A percentile compares a stretch with the other conserved stretches of the same genome.
These are phyloP conservation scores for Hyalella azteca DNA, from an alignment of 2,888 invertebrate species.

Conservation along the genomic window DNA sequence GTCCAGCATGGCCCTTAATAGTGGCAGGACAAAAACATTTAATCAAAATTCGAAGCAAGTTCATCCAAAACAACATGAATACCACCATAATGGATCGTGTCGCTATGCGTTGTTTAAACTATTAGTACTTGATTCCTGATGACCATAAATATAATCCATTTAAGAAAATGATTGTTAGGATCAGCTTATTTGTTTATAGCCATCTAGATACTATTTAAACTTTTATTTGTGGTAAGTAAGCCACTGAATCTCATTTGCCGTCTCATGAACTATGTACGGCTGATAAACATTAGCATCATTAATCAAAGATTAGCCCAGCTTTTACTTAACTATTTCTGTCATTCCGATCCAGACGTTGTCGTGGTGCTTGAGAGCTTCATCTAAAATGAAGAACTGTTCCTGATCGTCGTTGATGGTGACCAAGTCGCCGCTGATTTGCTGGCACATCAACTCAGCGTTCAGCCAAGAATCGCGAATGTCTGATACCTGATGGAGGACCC, in stretches of 20 bases:
- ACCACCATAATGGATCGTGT: no score
- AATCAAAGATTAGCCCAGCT: neutral
- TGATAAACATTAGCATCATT: neutral
- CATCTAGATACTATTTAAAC: neutral
- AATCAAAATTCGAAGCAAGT: no score
- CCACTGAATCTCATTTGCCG: neutral
- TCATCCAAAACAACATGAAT: no score
- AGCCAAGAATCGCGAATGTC: neutral
- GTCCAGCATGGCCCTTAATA: neutral
- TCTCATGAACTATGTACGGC: neutral
- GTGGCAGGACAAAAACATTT: no score
- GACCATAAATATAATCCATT: neutral
- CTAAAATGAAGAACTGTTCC: constrained; percentile 27
- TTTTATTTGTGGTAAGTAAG: neutral
- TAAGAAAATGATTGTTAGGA: neutral
- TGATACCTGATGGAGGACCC: neutral
- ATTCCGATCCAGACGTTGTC: constrained; percentile 41
- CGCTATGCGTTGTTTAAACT: no score
- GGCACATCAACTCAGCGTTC: constrained; percentile 18
- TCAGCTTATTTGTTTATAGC: neutral
- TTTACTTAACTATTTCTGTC: constrained; percentile 29
- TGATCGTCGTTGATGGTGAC: neutral
- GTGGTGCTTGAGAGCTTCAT: neutral
- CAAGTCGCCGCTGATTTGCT: neutral
- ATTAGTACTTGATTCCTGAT: neutral